Evolutionary conservation across 2,888 invertebrate species (phyloP).

Genomic region (Zygaena filipendulae): DNA sequence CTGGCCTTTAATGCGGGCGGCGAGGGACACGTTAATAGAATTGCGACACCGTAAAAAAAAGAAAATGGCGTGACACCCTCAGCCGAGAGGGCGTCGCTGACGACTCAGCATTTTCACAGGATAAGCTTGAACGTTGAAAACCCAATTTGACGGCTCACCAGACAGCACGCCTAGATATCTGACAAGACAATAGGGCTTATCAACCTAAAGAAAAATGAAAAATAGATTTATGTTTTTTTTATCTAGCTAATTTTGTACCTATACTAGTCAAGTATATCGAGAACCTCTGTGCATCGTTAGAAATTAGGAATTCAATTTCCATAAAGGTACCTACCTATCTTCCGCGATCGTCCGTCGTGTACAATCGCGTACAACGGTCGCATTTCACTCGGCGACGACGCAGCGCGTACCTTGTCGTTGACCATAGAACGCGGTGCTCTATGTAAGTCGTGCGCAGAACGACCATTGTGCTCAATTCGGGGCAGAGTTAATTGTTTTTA

Average conservation of each 20-base stretch:
- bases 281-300: too few relatives aligned
- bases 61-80: conserved; percentile 41
- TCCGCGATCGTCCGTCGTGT: conserved; percentile 1
- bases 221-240: too few relatives aligned
- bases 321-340: not conserved
- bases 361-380: conserved; percentile 20
- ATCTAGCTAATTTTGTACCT: too few relatives aligned
- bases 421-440: conserved; percentile 9
- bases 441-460: conserved; percentile 37
- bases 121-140: conserved; percentile 58
- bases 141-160: conserved; percentile 64
- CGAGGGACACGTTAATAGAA: conserved; percentile 36
- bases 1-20: conserved; percentile 22
- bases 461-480: conserved; percentile 61
- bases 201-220: too few relatives aligned
- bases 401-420: conserved; percentile 17
- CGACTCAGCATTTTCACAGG: conserved; percentile 56
- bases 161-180: conserved; percentile 43
- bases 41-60: conserved; percentile 45
- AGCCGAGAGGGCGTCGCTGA: conserved; percentile 33
- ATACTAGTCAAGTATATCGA: too few relatives aligned
- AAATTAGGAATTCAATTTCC: not conserved
- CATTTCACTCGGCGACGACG: conserved; percentile 23
- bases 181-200: conserved; percentile 28
- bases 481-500: conserved; percentile 61